Percentiles rank a stretch among this genome's conserved stretches.
These are phyloP conservation scores for Nettapus auritus DNA, from an alignment of 2,113 vertebrate genomes.

Conservation along the genomic window DNA sequence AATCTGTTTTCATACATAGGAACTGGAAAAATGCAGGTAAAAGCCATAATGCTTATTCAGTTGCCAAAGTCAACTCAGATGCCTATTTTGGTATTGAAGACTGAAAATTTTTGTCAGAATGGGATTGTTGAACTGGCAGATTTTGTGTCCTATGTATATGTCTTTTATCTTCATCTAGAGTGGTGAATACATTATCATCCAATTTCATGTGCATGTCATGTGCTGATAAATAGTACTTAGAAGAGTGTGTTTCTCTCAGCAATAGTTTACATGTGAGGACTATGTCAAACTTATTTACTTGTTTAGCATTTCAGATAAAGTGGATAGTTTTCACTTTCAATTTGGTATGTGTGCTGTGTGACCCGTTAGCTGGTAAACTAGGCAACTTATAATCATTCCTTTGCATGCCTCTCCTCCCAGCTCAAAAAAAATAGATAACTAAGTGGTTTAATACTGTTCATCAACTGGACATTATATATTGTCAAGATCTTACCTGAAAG, in stretches of 20 bases:
- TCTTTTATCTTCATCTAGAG: not conserved
- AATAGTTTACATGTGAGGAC: not conserved
- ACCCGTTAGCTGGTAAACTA: not conserved
- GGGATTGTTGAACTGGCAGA: not conserved
- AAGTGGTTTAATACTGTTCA: not conserved
- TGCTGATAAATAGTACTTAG: not conserved
- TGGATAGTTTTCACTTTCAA: not conserved
- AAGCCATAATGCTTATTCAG: not conserved
- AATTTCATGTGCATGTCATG: not conserved
- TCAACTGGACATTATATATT: not conserved
- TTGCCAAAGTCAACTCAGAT: not conserved
- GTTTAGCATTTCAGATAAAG: not conserved
- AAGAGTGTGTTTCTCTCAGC: not conserved
- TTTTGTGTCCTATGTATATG: not conserved
- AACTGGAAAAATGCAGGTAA: not conserved
- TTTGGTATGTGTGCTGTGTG: not conserved
- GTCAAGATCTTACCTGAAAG: constrained; percentile 86
- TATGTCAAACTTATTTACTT: not conserved
- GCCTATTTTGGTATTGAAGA: not conserved
- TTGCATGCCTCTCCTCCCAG: not conserved
- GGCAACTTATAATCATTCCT: not conserved
- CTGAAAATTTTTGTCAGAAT: not conserved
- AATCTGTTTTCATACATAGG: not conserved
- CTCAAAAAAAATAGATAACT: not conserved
- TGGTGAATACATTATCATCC: not conserved